Base-by-base conservation (phyloP, 2,888 invertebrate genomes). In the Drosophila nr. perissopoda region DNA sequence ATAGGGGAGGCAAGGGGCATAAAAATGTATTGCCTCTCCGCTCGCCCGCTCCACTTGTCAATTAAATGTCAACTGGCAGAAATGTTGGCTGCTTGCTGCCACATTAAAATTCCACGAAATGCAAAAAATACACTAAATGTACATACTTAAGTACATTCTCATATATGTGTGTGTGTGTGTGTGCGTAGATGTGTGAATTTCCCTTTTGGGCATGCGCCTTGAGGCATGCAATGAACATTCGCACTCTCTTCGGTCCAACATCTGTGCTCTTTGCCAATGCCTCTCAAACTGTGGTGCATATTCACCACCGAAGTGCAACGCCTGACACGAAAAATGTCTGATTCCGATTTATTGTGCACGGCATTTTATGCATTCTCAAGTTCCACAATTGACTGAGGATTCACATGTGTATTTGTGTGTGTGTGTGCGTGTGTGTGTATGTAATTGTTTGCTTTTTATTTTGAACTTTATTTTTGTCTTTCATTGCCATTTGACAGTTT, bases 21-120 rank as follows among this genome's bases (percentile, higher is more conserved):
- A 74, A 66, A 76, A 66, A 69, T 73, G 61, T 68, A n/a, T 18
- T 27, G 7, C 36, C 18, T 68, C 49, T 51, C 69, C 67, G 52
- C 57, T 60, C 38, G 52, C 69, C 70, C 71, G 56, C 66, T 56
- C 27, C 25, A 67, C 81, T 79, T 86, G 86, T 89, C 89, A 89
- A 89, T 89, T 87, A 90, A 80, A 85, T 88, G 87, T 88, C 89
- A 89, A 83, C 83, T 81, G 76, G 76, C 76, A 77, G 77, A 81
- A 89, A 84, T 76, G 83, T 79, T 76, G 73, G 36, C 56, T 70
- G 65, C 69, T 65, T 58, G 56, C 75, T 80, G 84, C 63, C 81
- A 81, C 77, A 86, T 86, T 88, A 79, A 88, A 76, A 79, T 79
- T 75, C 81, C 71, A 21, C 48, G 49, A 54, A 67, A 53, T 18